A percentile compares a stretch with the other conserved stretches of the same genome.
Conservation (phyloP, 2,888 invertebrate species). For the Diarsia rubi region DNA sequence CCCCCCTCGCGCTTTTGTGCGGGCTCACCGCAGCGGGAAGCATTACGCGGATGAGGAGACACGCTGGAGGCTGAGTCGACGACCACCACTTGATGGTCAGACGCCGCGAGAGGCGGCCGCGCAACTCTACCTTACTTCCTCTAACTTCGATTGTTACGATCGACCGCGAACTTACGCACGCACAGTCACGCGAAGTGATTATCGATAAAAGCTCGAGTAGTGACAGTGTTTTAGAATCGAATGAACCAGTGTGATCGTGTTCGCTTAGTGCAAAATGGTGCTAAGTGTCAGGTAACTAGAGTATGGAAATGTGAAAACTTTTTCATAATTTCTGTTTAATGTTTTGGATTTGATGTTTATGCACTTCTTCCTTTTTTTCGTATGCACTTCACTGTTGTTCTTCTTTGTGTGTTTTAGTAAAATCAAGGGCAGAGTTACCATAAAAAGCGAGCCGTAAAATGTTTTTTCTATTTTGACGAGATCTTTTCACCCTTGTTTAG, state of each 20-base stretch:
- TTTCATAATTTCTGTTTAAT: slow-evolving; percentile 40
- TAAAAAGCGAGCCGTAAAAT: not conserved
- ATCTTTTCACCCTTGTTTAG: not conserved
- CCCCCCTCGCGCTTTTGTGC: slow-evolving; percentile 70
- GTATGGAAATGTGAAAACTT: slow-evolving; percentile 60
- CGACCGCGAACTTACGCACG: slow-evolving; percentile 65
- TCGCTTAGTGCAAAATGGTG: slow-evolving; percentile 83
- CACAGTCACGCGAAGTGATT: slow-evolving; percentile 62
- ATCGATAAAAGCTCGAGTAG: slow-evolving; percentile 51
- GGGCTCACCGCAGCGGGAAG: slow-evolving; percentile 71
- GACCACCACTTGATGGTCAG: slow-evolving; percentile 77
- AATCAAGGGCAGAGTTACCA: not conserved
- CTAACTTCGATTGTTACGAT: slow-evolving; percentile 49
- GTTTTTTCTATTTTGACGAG: not conserved
- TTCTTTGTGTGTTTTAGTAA: slow-evolving; percentile 14
- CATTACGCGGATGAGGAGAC: slow-evolving; percentile 82
- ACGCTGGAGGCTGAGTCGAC: slow-evolving; percentile 78
- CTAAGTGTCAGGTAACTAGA: slow-evolving; percentile 85
- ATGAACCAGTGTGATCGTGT: slow-evolving; percentile 71
- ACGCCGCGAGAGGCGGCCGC: slow-evolving; percentile 78
- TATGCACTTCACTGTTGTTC: no score
- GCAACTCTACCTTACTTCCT: slow-evolving; percentile 42
- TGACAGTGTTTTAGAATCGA: slow-evolving; percentile 68
- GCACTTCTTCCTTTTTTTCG: no score
- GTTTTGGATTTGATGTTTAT: slow-evolving; percentile 10